Evolutionary conservation across 1,140 invertebrate species (phyloP).

Genomic region (Calosoma granatense): DNA sequence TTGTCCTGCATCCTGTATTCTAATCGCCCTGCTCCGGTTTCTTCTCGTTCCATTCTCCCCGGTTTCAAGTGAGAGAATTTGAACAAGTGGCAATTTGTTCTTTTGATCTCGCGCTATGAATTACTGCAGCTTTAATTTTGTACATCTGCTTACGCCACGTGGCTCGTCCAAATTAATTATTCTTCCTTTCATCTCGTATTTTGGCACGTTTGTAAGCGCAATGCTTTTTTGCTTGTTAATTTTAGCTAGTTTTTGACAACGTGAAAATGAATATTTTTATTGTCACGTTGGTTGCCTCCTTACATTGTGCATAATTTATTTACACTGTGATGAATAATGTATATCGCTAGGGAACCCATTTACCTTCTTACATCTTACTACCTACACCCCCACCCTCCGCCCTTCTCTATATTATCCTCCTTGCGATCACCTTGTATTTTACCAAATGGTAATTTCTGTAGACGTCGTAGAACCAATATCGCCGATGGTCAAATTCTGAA

Average conservation of each 20-base stretch:
- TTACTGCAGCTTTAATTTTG: conserved; percentile 2
- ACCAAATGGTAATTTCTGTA: no score
- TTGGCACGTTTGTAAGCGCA: neutral
- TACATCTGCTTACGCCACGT: conserved; percentile 2
- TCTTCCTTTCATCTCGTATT: conserved; percentile 6
- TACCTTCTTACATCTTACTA: no score
- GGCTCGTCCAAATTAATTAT: conserved; percentile 1
- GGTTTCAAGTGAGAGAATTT: conserved; percentile 2
- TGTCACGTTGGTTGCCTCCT: neutral
- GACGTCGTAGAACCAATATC: conserved; percentile 2
- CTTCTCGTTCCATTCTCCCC: neutral
- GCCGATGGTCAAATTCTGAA: neutral
- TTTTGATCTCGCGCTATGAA: conserved; percentile 6
- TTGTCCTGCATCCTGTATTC: no score
- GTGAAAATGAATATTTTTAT: conserved; percentile 4
- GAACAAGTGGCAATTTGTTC: neutral
- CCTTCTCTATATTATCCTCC: no score
- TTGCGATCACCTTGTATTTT: no score
- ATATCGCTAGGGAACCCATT: neutral
- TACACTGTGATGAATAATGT: neutral
- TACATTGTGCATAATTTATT: neutral
- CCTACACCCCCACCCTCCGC: no score
- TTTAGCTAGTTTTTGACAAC: conserved; percentile 1
- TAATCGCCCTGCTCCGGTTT: no score
- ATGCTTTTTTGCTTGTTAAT: conserved; percentile 8